Base-by-base conservation (phyloP, 2,888 invertebrate genomes). In the Nowickia ferox region DNA sequence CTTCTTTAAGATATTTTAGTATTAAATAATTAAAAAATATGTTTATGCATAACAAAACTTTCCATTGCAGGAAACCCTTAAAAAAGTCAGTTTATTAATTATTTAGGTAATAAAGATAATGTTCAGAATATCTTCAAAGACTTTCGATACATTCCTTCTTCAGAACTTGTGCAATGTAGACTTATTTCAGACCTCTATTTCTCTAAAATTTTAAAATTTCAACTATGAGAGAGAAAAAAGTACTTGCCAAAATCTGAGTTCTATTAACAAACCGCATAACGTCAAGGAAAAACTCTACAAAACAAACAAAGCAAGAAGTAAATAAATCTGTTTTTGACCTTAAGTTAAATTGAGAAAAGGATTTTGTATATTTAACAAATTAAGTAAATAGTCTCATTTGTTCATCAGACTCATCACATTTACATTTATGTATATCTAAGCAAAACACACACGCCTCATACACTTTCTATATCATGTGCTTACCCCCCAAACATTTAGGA, bases 311-410 rank as follows among this genome's bases (percentile, higher is more conserved):
- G 79, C 57, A 69, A 85, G 82, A 85, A 71, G 57, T 82, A 82
- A 79, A 85, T 82, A 82, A 85, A 85, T 85, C 85, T 85, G 85
- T 85, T 85, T 85, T 79, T 85, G 85, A 85, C 85, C 82, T 82
- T 69, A 85, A 85, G 85, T 85, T 82, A 85, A 85, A 85, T 85
- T 85, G 78, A 59, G 61, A 85, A 82, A 82, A 85, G 85, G 85
- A 85, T 82, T 85, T 85, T 68, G 11, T 79, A 82, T 78, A 85
- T 85, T 85, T 85, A 85, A 85, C 85, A 85, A 85, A 85, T 85
- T 85, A 82, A 85, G 82, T 85, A 85, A 85, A 85, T 85, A 85
- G 85, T 85, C 85, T 82, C 82, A 85, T 85, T 85, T 85, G 85
- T 79, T 82, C 78, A 75, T 82, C 71, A 81, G 61, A 80, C 51